Percentiles rank a stretch among this genome's conserved stretches.
Conservation (phyloP, 2,797 vertebrate genomes). For the Squalus acanthias region DNA sequence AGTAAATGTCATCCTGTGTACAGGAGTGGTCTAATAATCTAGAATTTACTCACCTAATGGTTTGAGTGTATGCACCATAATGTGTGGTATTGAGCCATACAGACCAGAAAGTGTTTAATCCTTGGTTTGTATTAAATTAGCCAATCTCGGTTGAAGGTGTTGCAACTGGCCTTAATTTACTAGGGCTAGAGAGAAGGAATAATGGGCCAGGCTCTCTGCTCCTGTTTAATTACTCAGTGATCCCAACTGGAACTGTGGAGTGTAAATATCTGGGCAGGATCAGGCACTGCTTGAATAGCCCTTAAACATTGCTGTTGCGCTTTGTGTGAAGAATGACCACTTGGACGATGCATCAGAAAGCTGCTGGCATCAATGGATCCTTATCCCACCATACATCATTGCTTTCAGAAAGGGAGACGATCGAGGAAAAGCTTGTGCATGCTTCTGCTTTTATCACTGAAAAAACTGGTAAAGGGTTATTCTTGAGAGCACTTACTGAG, state of each 20-base stretch:
- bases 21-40: background rate
- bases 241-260: background rate
- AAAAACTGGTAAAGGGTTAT: background rate
- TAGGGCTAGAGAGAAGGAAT: background rate
- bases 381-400: background rate
- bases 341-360: conserved; percentile 5
- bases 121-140: background rate
- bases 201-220: background rate
- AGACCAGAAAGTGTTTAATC: background rate
- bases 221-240: background rate
- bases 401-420: background rate
- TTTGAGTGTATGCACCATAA: background rate
- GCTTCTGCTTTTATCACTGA: background rate
- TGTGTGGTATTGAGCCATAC: background rate
- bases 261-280: background rate
- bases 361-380: background rate
- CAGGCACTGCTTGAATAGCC: background rate
- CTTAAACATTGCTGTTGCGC: background rate
- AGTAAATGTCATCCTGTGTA: background rate
- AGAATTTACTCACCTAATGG: background rate
- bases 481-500: background rate
- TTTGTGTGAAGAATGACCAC: background rate
- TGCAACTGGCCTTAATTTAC: background rate
- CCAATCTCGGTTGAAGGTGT: background rate
- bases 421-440: background rate